phyloP scores from a whole-genome alignment of 1,140 invertebrate species.

The Adelges cooleyi region DNA sequence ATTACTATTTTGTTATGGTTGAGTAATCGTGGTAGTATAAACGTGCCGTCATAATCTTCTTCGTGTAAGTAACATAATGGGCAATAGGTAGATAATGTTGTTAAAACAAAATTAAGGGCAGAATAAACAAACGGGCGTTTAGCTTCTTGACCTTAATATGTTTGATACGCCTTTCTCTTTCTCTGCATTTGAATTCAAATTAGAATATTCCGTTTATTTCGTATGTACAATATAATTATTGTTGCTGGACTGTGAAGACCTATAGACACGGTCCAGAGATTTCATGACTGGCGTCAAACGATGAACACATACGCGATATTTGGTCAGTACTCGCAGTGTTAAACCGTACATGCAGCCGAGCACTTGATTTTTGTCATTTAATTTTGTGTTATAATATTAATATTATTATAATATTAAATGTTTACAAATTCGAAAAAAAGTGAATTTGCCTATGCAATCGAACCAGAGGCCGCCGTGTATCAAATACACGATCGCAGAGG shows the following conservation, averaged over 20 bases:
- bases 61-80: not conserved
- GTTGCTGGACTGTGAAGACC: slow-evolving; percentile 25
- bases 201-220: not conserved
- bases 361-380: not conserved
- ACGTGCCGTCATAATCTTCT: not conserved
- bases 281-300: not conserved
- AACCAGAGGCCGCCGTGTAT: slow-evolving; percentile 14
- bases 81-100: not conserved
- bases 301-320: not conserved
- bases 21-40: not conserved
- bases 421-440: slow-evolving; percentile 20
- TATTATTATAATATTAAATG: too few relatives aligned
- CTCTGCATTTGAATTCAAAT: not conserved
- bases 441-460: slow-evolving; percentile 17
- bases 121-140: slow-evolving; percentile 1
- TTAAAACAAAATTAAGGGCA: slow-evolving; percentile 9
- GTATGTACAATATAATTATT: not conserved
- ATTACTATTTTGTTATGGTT: slow-evolving; percentile 5
- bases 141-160: not conserved
- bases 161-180: slow-evolving; percentile 15
- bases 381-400: too few relatives aligned
- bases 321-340: slow-evolving; percentile 2
- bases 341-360: too few relatives aligned
- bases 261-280: slow-evolving; percentile 8
- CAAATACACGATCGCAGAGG: slow-evolving; percentile 16